Base-by-base conservation (phyloP, 2,888 invertebrate species). In the Omphaloscelis lunosa region DNA sequence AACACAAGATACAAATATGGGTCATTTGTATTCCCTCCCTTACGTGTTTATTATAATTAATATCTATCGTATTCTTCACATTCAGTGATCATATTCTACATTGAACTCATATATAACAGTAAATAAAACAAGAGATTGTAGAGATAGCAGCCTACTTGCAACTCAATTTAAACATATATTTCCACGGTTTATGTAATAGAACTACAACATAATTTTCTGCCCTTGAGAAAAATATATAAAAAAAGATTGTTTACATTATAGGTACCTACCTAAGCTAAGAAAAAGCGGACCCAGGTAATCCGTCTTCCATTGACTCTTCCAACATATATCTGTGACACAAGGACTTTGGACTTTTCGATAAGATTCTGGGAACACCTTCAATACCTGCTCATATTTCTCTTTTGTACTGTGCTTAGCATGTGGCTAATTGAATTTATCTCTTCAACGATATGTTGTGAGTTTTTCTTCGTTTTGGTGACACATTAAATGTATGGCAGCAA, bases 381-480 rank as follows among this genome's bases (percentile, higher is more conserved):
- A 79, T 39, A 11, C 4, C 41, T 61, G 17, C n/a, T 56, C 9
- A 67, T 70, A 66, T 56, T 71, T 61, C 34, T 51, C 66, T 45
- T 70, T 63, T 75, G 59, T 65, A 56, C 23, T n/a, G 39, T 69
- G 75, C 45, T 81, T 81, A 75, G 68, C 75, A 81, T 69, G 75
- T n/a, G 29, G 34, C 65, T 69, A 75, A 69, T 59, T 56, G 2
- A 65, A 61, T 75, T 69, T 69, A 66, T 59, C 39, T 65, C 15
- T 81, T 68, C 29, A 74, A 80, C 41, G 34, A 34, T 34, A 34
- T n/a, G n/a, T 51, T 20, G 29, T 51, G 23, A 20, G 11, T 63
- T 56, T 62, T 56, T 63, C 51, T 63, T 63, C 4, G 12, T 63
- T 12, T 71, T 63, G 56, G 12, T 27, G 56, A 58, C 51, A 56